Base-by-base conservation (phyloP, 2,113 vertebrate species). In the Dasyornis broadbenti region DNA sequence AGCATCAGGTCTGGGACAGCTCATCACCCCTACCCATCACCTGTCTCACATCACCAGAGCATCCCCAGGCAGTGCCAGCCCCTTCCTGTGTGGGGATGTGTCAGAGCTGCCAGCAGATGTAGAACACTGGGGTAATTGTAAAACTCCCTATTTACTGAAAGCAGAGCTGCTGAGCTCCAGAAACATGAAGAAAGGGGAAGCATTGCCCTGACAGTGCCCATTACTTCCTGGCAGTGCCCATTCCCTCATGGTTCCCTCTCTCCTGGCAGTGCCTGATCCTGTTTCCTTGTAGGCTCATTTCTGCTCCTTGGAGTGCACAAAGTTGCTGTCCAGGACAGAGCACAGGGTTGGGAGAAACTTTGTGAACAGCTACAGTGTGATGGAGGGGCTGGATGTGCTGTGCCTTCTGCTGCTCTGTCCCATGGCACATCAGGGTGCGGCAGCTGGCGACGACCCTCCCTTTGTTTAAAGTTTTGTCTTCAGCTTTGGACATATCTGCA, bases 301-400 rank as follows among this genome's bases (percentile, higher is more conserved):
- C 37, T 83, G 23, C 49, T 60, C 37, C 28, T 70, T 12, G 0
- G 2, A 59, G 22, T 13, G 45, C 14, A 57, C 35, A 68, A 39
- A 83, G 20, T 39, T 39, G 23, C 33, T n/a, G 54, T 11, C 19
- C 37, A 40, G 50, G 69, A 40, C 39, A 0, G 59, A 84, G 40
- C n/a, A 7, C 0, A 0, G 42, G 31, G 5, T 2, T 26, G 35
- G 42, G 39, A 76, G 64, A 33, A 65, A 45, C 39, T 86, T 16
- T 17, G 37, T 35, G 72, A 44, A 53, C 30, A 15, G 6, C 30
- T 2, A 9, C 23, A 24, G 30, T 0, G 15, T 12, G 45, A 6
- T 4, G 39, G 40, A 80, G 80, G 54, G 10, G 47, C 19, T 49
- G 84, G 59, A 30, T 13, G 57, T 31, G 49, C 66, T 37, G 53